Percentiles rank a stretch among this genome's conserved stretches.
Evolutionary conservation across 2,797 vertebrate genomes (phyloP).

Genomic region (Salarias fasciatus): DNA sequence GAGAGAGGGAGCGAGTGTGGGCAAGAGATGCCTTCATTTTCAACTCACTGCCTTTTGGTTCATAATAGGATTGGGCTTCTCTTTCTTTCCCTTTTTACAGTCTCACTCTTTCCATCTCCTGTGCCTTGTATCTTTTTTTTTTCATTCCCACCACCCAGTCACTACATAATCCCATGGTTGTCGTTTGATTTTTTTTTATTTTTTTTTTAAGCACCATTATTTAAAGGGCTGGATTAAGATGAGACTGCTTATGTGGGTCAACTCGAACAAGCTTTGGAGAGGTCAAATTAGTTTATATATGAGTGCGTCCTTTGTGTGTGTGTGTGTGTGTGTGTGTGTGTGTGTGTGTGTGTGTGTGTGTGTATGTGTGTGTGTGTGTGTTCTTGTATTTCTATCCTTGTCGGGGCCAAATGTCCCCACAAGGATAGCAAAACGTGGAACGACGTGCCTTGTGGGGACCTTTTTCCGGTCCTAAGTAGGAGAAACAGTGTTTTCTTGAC

Average conservation of each 20-base stretch:
- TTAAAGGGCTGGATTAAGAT: slow-evolving; percentile 63
- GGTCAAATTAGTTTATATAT: slow-evolving; percentile 45
- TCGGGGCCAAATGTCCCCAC: no score
- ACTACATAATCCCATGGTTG: slow-evolving; percentile 56
- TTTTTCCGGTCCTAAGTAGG: no score
- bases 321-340: slow-evolving; percentile 17
- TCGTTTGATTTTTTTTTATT: slow-evolving; percentile 35
- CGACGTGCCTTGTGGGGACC: no score
- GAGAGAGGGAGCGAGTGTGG: slow-evolving; percentile 31
- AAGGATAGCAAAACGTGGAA: no score
- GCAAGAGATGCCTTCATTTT: slow-evolving; percentile 70
- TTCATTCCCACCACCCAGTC: slow-evolving; percentile 52
- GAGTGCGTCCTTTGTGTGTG: no score
- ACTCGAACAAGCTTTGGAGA: slow-evolving; percentile 42
- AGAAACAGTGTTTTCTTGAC: no score
- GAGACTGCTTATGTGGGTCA: slow-evolving; percentile 71
- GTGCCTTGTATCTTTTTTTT: slow-evolving; percentile 36
- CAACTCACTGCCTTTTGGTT: slow-evolving; percentile 67
- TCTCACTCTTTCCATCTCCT: slow-evolving; percentile 46
- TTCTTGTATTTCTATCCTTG: no score
- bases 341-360: slow-evolving; percentile 19
- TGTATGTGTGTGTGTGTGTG: slow-evolving; percentile 38
- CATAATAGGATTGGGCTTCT: slow-evolving; percentile 72
- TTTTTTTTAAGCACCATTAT: slow-evolving; percentile 51
- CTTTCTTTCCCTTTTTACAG: slow-evolving; percentile 31